Evolutionary conservation across 2,888 invertebrate genomes (phyloP).

Genomic region (Leptopilina syphax): DNA sequence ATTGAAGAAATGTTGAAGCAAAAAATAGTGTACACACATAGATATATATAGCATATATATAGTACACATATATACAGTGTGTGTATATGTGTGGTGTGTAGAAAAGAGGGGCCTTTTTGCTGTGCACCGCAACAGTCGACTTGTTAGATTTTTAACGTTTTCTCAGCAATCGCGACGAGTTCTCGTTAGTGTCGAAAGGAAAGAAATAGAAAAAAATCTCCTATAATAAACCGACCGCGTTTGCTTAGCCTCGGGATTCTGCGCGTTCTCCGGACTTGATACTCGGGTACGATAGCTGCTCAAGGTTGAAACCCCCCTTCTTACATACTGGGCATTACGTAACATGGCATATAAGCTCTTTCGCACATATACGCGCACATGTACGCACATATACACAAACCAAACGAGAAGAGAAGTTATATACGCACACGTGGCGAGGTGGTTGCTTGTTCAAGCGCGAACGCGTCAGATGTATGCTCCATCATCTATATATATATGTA

Average conservation of each 20-base stretch:
- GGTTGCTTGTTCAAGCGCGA: slow-evolving; percentile 17
- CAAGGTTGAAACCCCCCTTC: slow-evolving; percentile 38
- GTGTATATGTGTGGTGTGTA: no score
- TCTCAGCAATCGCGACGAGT: slow-evolving; percentile 19
- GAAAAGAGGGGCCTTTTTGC: background rate
- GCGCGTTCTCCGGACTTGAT: slow-evolving; percentile 37
- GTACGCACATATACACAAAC: no score
- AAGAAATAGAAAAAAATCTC: slow-evolving; percentile 32
- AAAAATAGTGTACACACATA: no score
- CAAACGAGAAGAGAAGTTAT: background rate
- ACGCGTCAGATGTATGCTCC: slow-evolving; percentile 24
- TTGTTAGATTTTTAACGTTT: slow-evolving; percentile 33
- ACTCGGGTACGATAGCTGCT: slow-evolving; percentile 36
- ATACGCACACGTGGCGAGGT: slow-evolving; percentile 22
- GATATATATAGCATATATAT: no score
- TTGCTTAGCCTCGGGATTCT: slow-evolving; percentile 37
- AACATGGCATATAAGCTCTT: slow-evolving; percentile 19
- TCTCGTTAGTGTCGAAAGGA: slow-evolving; percentile 28
- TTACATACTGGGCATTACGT: slow-evolving; percentile 25
- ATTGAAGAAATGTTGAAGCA: no score
- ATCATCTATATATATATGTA: background rate
- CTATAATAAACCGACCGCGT: slow-evolving; percentile 35
- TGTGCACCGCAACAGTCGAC: slow-evolving; percentile 4
- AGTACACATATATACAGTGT: no score
- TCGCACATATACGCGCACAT: no score